Percentiles rank a stretch among this genome's conserved stretches.
phyloP scores from a whole-genome alignment of 2,797 vertebrate genomes.

The Sphenodon punctatus region DNA sequence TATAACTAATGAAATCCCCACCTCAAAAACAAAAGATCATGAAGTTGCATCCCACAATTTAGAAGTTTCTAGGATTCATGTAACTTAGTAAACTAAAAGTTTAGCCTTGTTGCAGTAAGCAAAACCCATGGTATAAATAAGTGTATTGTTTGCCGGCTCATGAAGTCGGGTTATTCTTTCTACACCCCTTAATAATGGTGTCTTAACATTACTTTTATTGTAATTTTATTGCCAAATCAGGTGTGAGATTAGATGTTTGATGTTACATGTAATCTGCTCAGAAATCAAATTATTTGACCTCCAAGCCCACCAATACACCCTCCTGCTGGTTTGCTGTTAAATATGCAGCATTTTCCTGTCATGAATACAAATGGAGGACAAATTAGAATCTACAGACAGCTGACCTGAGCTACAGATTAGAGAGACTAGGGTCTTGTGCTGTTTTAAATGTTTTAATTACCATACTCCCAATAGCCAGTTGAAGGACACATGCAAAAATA shows the following conservation, averaged over 20 bases:
- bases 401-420: slow-evolving; percentile 92
- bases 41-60: background rate
- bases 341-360: slow-evolving; percentile 94
- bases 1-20: background rate
- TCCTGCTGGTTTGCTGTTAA: slow-evolving; percentile 91
- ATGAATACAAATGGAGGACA: slow-evolving; percentile 98
- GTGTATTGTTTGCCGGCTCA: slow-evolving; percentile 5
- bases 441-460: slow-evolving; percentile 97
- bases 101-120: background rate
- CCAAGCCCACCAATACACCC: slow-evolving; percentile 86
- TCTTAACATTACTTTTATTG: slow-evolving; percentile 71
- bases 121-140: background rate
- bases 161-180: slow-evolving; percentile 23
- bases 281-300: slow-evolving; percentile 98
- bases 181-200: slow-evolving; percentile 20
- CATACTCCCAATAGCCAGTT: slow-evolving; percentile 81
- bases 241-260: slow-evolving; percentile 89
- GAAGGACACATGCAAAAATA: slow-evolving; percentile 88
- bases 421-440: slow-evolving; percentile 83
- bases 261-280: slow-evolving; percentile 92
- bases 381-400: slow-evolving; percentile 98
- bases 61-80: background rate
- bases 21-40: background rate
- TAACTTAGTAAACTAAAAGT: background rate
- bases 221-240: slow-evolving; percentile 77